Evolutionary conservation across 2,797 vertebrate species (phyloP), one percentile per base, ranked within the genome.

Genomic region (Stomatorhinus walkeri): DNA sequence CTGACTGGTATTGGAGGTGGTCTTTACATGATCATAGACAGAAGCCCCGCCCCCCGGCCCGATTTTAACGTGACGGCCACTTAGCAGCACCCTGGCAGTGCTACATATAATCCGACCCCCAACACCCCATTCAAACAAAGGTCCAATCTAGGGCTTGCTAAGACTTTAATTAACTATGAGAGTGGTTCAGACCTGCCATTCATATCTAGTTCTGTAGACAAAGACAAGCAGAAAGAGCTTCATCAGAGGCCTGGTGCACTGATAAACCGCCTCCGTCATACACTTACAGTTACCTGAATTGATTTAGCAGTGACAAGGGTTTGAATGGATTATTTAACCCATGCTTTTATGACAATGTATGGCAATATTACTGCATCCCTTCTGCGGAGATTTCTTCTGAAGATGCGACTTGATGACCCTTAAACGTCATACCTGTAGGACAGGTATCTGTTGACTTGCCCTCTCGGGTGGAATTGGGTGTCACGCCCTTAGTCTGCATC

Each of bases 111-210:
- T 88, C 52, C 87, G 9, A 40, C 86, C 24, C 89, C 85, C 43
- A 68, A 3, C 43, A 12, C 61, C 87, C 61, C 61, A 43, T 76
- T 28, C 87, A 51, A 81, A 91, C 88, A 22, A 88, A 84, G 56
- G 7, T 9, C 68, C 81, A 88, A 8, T 87, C 76, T 85, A 16
- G 79, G 54, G 14, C 19, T 52, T 46, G 19, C 16, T 81, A 40
- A 85, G 48, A 56, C 12, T 43, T 28, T n/a, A 72, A 88, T 28
- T n/a, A 72, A 88, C 48, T 88, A 85, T 48, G 90, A 91, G 90
- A 89, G 64, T 85, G 90, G 90, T 51, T 88, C 79, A 90, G 88
- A 87, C 88, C 89, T 89, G 89, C 87, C 85, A 87, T 88, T 16
- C 16, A 59, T 40, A 56, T 19, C 32, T 16, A 24, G 46, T 19